Evolutionary conservation across 2,888 invertebrate genomes (phyloP), one percentile per base, ranked within the genome.

Genomic region (Ophonus ardosiacus): DNA sequence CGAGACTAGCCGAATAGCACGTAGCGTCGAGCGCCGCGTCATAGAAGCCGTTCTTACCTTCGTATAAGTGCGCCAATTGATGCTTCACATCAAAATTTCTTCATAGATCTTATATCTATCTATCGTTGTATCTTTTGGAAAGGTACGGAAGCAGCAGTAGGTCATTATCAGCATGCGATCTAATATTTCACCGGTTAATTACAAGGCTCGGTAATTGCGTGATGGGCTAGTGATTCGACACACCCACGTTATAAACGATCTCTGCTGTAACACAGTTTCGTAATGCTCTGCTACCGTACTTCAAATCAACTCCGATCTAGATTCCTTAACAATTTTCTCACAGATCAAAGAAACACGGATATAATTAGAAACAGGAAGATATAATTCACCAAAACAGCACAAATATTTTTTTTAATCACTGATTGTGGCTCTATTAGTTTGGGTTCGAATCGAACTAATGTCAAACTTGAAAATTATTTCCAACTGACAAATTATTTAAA

Each of bases 151-250:
- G 71, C 71, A 15, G 7, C 13, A 17, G 71, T 68, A 8, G 59
- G 31, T 80, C 80, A 79, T 61, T 80, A 80, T 80, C 80, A 21
- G 43, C 51, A 81, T 65, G 65, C 63, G 59, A 81, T 81, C 81
- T 43, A 81, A 65, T 81, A 81, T 81, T 81, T 81, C 65, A 81
- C 81, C 17, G 65, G 51, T 81, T 81, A 81, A 81, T 81, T 65
- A 81, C 81, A 81, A 63, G 65, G 81, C 65, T 31, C 21, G 38
- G 43, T 78, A 78, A 78, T 78, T 78, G 40, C 57, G 24, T 78
- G 78, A 78, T 78, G 78, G 78, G 31, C 57, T 56, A 78, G 57
- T 78, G 43, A 43, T 43, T 74, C 71, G 71, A 78, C 78, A 78
- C 78, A 57, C 78, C 78, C 78, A 78, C 78, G 57, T 78, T 57